Evolutionary conservation across 1,140 invertebrate genomes (phyloP).

Genomic region (Condylostylus longicornis): DNA sequence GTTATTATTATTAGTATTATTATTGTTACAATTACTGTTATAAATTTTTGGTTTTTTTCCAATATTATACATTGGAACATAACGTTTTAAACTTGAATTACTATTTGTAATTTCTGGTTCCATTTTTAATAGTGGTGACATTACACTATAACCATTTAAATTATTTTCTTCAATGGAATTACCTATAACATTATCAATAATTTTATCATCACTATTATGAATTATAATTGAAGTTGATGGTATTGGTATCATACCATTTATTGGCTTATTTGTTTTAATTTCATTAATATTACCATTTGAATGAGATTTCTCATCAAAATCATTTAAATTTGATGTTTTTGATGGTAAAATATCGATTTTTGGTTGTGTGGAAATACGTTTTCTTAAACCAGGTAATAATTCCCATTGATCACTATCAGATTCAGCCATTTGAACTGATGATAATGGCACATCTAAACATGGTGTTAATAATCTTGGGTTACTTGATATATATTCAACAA

Average conservation of each 20-base stretch:
- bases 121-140: conserved; percentile 17
- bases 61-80: too few relatives aligned
- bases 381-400: conserved; percentile 10
- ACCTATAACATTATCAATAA: too few relatives aligned
- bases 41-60: too few relatives aligned
- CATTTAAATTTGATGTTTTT: not conserved
- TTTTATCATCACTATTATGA: too few relatives aligned
- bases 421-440: conserved; percentile 46
- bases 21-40: too few relatives aligned
- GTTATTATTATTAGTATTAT: too few relatives aligned
- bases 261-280: too few relatives aligned
- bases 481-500: conserved; percentile 63
- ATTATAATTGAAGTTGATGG: too few relatives aligned
- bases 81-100: not conserved
- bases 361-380: not conserved
- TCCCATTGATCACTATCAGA: conserved; percentile 17
- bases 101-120: not conserved
- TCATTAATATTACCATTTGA: too few relatives aligned
- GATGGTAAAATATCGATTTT: not conserved
- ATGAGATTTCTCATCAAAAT: not conserved
- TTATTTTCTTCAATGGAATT: too few relatives aligned
- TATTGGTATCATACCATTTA: too few relatives aligned
- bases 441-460: conserved; percentile 58
- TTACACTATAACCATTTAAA: conserved; percentile 26
- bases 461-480: conserved; percentile 62